Evolutionary conservation across 2,797 vertebrate species (phyloP), one percentile per base, ranked within the genome.

Genomic region (Micropoecilia bifurca): DNA sequence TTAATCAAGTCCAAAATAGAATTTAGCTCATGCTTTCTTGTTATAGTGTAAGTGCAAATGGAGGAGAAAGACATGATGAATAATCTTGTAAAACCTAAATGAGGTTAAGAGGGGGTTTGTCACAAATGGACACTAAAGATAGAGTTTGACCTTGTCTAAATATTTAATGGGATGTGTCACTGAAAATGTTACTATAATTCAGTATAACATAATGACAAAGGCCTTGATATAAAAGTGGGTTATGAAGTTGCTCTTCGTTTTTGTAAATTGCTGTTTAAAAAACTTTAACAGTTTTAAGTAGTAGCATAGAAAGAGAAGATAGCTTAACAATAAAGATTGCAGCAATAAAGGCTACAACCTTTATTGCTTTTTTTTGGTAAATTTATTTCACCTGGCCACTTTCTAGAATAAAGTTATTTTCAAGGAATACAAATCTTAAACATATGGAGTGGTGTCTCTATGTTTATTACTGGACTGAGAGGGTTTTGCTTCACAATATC

Each of bases 401-500:
- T 79, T 83, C 74, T 80, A 59, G 76, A 84, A 79, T 80, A 83
- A 85, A 90, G 85, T 80, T 93, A 16, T 59, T 74, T 43, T 20
- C 4, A n/a, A 10, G 30, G 71, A 77, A 86, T 87, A 82, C 77
- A 91, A 90, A 92, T 81, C 91, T 90, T 79, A 69, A 71, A 79
- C 87, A 79, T 77, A 78, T 46, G 84, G 73, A 90, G 78, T 53
- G 76, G 85, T 71, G 76, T 91, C 87, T 89, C 39, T 25, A 22
- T 36, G 33, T 83, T 93, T 91, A 91, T 94, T 83, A 87, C 82
- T 82, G 84, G 83, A 88, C 80, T 80, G 79, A 84, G 61, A 74
- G 73, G 72, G 87, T 88, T 84, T 89, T 91, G 87, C 91, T 84
- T 87, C 92, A 92, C 81, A 82, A 77, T 89, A 80, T 90, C 87